phyloP scores from a whole-genome alignment of 2,888 invertebrate species.

The Lacanobia oleracea region DNA sequence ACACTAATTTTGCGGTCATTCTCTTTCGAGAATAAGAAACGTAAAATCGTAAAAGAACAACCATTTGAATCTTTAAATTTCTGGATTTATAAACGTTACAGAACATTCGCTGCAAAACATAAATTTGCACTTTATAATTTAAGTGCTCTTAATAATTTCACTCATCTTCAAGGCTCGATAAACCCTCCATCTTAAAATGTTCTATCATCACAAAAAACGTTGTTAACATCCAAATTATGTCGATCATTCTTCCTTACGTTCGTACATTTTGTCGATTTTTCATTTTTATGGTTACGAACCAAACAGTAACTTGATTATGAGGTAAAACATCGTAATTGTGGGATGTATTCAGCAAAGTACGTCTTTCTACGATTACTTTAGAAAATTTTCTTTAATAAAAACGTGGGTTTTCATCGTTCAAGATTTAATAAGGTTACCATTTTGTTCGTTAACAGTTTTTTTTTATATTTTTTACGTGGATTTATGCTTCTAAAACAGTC shows the following conservation, averaged over 20 bases:
- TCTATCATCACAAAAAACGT: conserved; percentile 48
- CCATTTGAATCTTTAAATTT: background rate
- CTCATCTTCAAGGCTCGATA: conserved; percentile 17
- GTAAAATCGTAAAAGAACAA: background rate
- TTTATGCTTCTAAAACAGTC: conserved; percentile 10
- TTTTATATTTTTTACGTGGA: conserved; percentile 7
- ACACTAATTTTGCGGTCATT: background rate
- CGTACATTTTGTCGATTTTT: conserved; percentile 38
- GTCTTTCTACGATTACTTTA: conserved; percentile 35
- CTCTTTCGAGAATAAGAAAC: background rate
- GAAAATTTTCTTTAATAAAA: conserved; percentile 48
- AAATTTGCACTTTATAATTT: conserved; percentile 30
- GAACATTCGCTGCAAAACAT: conserved; percentile 20
- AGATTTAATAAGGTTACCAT: conserved; percentile 55
- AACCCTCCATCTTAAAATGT: conserved; percentile 42
- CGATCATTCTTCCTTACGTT: conserved; percentile 39
- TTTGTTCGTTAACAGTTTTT: conserved; percentile 35
- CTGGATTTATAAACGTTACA: conserved; percentile 8
- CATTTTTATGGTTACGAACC: conserved; percentile 53
- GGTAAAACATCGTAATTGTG: conserved; percentile 54
- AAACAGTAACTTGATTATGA: conserved; percentile 63
- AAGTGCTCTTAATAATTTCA: conserved; percentile 33
- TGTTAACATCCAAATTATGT: conserved; percentile 52
- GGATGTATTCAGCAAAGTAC: conserved; percentile 41
- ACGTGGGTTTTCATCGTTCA: conserved; percentile 49